A percentile compares a stretch with the other conserved stretches of the same genome.
These are phyloP conservation scores for Peromyscus nudipes DNA, from an alignment of 2,797 vertebrate species.

Conservation along the genomic window DNA sequence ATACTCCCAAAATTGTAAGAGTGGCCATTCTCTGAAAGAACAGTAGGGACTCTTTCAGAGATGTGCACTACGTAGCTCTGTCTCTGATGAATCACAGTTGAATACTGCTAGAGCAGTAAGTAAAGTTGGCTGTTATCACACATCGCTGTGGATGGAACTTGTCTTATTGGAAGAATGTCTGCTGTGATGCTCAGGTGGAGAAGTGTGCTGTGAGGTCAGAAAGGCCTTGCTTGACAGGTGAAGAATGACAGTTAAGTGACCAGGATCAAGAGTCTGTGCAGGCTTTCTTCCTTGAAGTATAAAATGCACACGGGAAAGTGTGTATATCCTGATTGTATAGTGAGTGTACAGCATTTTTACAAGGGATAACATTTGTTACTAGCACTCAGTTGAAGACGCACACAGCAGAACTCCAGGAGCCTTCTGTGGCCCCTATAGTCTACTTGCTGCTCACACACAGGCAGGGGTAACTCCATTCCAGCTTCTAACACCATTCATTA, in stretches of 20 bases:
- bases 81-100: not conserved
- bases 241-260: not conserved
- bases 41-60: not conserved
- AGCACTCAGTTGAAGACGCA: not conserved
- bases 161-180: not conserved
- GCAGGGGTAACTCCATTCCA: not conserved
- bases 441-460: not conserved
- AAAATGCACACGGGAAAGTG: not conserved
- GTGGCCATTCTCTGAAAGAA: constrained; percentile 22
- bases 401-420: not conserved
- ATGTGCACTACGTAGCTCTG: not conserved
- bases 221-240: not conserved
- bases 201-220: not conserved
- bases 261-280: not conserved
- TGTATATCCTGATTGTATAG: not conserved
- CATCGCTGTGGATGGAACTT: not conserved
- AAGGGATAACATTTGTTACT: not conserved
- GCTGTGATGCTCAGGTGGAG: not conserved
- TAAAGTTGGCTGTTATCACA: not conserved
- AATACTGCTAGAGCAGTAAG: not conserved
- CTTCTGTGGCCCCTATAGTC: not conserved
- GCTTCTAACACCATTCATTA: not conserved
- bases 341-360: not conserved
- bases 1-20: constrained; percentile 42
- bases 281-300: constrained; percentile 2